Percentiles rank a stretch among this genome's conserved stretches.
These are phyloP conservation scores for Acromyrmex charruanus DNA, from an alignment of 1,140 invertebrate species.

Conservation along the genomic window DNA sequence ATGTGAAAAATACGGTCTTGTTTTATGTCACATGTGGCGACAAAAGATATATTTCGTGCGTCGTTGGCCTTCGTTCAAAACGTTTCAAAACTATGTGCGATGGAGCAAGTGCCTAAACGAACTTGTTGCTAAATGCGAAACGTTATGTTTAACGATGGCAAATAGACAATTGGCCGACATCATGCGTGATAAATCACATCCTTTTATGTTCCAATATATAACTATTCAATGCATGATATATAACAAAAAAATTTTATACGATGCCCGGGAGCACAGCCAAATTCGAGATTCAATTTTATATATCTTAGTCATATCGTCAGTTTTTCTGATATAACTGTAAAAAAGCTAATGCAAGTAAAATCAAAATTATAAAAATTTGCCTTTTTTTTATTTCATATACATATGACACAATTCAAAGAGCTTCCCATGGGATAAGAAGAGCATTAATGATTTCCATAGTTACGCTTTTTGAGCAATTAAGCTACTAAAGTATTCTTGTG, in stretches of 20 bases:
- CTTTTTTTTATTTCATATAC: slow-evolving; percentile 6
- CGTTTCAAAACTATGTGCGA: slow-evolving; percentile 20
- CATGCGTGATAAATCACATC: not conserved
- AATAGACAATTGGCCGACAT: slow-evolving; percentile 75
- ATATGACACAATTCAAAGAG: slow-evolving; percentile 36
- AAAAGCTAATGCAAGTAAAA: not conserved
- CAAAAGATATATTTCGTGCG: slow-evolving; percentile 38
- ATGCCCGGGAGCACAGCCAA: not conserved
- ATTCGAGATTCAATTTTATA: slow-evolving; percentile 6
- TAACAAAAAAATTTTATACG: not conserved
- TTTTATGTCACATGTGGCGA: not conserved
- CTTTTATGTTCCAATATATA: slow-evolving; percentile 7
- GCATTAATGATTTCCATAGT: slow-evolving; percentile 55
- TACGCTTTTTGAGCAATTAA: slow-evolving; percentile 67
- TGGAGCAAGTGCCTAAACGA: slow-evolving; percentile 24
- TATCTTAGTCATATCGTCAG: not conserved
- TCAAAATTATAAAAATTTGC: not conserved
- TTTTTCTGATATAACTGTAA: not conserved
- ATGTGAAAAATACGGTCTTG: not conserved
- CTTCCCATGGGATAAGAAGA: slow-evolving; percentile 53
- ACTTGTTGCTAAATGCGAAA: slow-evolving; percentile 76
- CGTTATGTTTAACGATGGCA: slow-evolving; percentile 75
- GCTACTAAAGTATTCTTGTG: slow-evolving; percentile 4
- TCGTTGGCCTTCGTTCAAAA: slow-evolving; percentile 57
- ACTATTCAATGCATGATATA: not conserved